Evolutionary conservation across 2,888 invertebrate species (phyloP), one percentile per base, ranked within the genome.

Genomic region (Argyresthia albistria): DNA sequence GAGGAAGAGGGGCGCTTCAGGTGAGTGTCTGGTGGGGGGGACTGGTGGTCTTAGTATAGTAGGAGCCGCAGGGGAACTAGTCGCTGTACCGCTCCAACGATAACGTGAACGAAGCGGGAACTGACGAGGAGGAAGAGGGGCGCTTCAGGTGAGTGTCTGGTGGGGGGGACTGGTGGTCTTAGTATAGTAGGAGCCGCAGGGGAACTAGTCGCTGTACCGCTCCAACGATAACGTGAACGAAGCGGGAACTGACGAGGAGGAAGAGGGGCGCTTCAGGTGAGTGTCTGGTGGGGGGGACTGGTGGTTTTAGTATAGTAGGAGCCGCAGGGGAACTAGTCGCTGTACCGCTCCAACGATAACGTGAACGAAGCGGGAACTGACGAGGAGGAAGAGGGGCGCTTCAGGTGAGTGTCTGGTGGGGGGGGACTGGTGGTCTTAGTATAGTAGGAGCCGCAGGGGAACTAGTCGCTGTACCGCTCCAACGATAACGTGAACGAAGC

Each of bases 271-370:
- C 3, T 25, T 25, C 25, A 25, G 25, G 25, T 25, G 25, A 2
- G 25, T 25, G 25, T 6, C 25, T 4, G 6, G 25, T 25, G 60
- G 64, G 1, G 45, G 8, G 70, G 67, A 25, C 25, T 25, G 2
- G 25, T 25, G 25, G n/a, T n/a, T n/a, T n/a, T n/a, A n/a, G n/a
- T n/a, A n/a, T n/a, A n/a, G n/a, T n/a, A 69, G 64, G 25, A 81
- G 74, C 50, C 70, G 67, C 70, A 66, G 25, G 63, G 69, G 36
- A 80, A 76, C 52, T 83, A 81, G 81, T 73, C 73, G 0, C 54
- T 76, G 6, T 78, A 80, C 56, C 69, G 65, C 36, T 82, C 82
- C 46, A 79, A 69, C 59, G 84, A 83, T 50, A 79, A 69, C 25
- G 9, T 76, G 0, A 67, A 70, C 7, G 79, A 77, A 1, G 76